A percentile compares a stretch with the other conserved stretches of the same genome.
phyloP scores from a whole-genome alignment of 2,113 vertebrate genomes.

The Helogale parvula region DNA sequence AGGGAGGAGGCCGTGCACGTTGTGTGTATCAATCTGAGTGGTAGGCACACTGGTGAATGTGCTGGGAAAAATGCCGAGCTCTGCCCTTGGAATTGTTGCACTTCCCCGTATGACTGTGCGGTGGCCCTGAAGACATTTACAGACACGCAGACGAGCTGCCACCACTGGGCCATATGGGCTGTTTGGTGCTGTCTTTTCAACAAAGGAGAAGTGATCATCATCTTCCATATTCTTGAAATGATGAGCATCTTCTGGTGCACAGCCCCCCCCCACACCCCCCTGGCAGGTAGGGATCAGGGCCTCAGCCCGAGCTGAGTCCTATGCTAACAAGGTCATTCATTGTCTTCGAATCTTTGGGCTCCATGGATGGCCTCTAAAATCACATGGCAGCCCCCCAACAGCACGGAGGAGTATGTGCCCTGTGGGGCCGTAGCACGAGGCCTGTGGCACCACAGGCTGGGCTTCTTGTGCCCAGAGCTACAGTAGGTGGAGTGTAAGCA shows the following conservation, averaged over 20 bases:
- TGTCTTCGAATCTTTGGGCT: background rate
- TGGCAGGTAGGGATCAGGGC: background rate
- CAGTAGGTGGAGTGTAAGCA: background rate
- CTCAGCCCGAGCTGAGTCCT: background rate
- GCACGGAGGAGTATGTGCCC: no score
- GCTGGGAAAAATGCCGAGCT: background rate
- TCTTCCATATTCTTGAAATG: background rate
- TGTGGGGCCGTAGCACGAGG: background rate
- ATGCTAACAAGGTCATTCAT: background rate
- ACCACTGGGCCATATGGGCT: background rate
- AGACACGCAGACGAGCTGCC: background rate
- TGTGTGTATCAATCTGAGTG: background rate
- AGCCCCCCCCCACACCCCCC: background rate
- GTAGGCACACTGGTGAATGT: background rate
- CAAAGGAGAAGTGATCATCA: background rate
- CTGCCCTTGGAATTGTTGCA: background rate
- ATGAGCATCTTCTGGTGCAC: background rate
- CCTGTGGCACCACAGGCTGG: background rate
- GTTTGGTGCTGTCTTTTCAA: background rate
- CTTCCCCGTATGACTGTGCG: background rate
- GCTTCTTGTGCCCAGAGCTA: fast-evolving
- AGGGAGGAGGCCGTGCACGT: background rate
- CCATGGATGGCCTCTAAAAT: background rate
- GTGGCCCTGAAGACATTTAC: background rate
- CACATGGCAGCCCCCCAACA: background rate